Percentiles rank a stretch among this genome's conserved stretches.
Conservation (phyloP, 2,797 vertebrate species). For the Semaprochilodus insignis region DNA sequence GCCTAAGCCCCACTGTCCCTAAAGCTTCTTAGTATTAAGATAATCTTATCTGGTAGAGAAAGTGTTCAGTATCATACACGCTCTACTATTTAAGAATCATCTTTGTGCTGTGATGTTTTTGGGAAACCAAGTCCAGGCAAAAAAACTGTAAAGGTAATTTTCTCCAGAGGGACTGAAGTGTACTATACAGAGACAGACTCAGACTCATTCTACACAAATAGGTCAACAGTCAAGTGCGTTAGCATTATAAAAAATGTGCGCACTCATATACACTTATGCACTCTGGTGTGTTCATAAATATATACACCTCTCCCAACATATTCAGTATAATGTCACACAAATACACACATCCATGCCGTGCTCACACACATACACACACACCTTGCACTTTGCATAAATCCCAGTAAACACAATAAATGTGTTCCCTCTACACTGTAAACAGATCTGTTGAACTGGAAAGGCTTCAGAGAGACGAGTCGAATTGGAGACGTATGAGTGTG, state of each 20-base stretch:
- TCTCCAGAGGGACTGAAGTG: too few species aligned
- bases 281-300: conserved; percentile 8
- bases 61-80: too few species aligned
- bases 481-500: conserved; percentile 66
- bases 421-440: conserved; percentile 74
- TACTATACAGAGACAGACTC: too few species aligned
- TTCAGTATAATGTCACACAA: conserved; percentile 51
- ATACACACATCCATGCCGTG: conserved; percentile 60
- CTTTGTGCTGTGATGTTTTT: too few species aligned
- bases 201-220: not conserved
- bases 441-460: conserved; percentile 67
- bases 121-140: too few species aligned
- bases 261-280: conserved; percentile 4
- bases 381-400: conserved; percentile 60
- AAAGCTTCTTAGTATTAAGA: too few species aligned
- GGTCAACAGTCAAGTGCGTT: not conserved
- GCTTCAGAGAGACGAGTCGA: conserved; percentile 70
- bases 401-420: conserved; percentile 77
- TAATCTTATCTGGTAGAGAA: too few species aligned
- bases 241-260: not conserved
- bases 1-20: too few species aligned
- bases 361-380: conserved; percentile 59
- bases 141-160: too few species aligned
- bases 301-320: not conserved
- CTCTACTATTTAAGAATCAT: too few species aligned